Conservation (phyloP, 2,113 vertebrate species). For the Seriola rivoliana region DNA sequence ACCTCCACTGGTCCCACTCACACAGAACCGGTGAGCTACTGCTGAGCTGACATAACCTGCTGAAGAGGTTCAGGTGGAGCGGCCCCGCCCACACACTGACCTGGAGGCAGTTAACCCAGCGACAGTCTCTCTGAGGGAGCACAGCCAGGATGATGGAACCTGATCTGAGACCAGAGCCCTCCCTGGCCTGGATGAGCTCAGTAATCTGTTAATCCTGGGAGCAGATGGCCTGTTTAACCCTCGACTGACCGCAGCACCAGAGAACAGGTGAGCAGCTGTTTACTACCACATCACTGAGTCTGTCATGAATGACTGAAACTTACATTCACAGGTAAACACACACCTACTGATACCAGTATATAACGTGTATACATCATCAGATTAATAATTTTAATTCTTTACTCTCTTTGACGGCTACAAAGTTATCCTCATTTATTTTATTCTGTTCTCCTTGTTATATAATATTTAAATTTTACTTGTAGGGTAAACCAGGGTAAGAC, state of each 20-base stretch:
- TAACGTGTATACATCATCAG: no score
- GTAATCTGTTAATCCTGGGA: constrained; percentile 80
- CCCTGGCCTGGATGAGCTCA: constrained; percentile 20
- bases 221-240: constrained; percentile 70
- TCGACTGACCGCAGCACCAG: neutral
- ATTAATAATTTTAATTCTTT: no score
- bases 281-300: neutral
- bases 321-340: no score
- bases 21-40: neutral
- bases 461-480: no score
- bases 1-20: neutral
- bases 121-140: neutral
- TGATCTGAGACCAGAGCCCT: constrained; percentile 36
- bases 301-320: neutral
- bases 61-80: neutral
- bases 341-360: no score
- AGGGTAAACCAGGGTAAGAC: no score
- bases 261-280: neutral
- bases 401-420: no score
- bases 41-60: neutral
- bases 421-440: no score
- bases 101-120: constrained; percentile 16
- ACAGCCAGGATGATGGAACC: neutral
- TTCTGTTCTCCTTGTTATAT: no score
- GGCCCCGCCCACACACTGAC: neutral